Evolutionary conservation across 2,113 vertebrate species (phyloP).

Genomic region (Dermatemys mawii): DNA sequence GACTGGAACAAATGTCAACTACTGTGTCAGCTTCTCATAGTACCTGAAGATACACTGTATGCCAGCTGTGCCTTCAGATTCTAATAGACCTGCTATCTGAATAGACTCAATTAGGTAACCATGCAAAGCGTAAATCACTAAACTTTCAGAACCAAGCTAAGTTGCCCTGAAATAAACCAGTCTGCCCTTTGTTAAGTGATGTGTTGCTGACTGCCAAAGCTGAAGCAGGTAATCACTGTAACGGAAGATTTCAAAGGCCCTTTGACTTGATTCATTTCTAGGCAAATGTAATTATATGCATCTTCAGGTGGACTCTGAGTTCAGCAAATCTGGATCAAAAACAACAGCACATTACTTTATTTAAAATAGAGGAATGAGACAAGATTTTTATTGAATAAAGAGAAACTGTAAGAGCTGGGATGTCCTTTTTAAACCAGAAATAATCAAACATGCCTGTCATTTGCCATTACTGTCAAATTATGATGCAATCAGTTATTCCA

Average conservation of each 20-base stretch:
- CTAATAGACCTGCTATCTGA: neutral
- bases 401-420: neutral
- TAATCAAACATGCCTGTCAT: neutral
- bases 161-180: neutral
- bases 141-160: neutral
- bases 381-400: conserved; percentile 14
- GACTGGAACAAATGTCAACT: neutral
- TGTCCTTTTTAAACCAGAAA: conserved; percentile 17
- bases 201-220: neutral
- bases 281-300: neutral
- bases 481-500: neutral
- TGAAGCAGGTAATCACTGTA: neutral
- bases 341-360: neutral
- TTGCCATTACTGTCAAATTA: conserved; percentile 10
- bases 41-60: neutral
- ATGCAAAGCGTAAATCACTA: neutral
- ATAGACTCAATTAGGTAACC: neutral
- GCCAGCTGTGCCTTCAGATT: neutral
- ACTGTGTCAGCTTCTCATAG: neutral
- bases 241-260: neutral
- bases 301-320: neutral
- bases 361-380: neutral
- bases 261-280: neutral
- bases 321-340: neutral
- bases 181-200: neutral